These are phyloP conservation scores for Lepidothrix coronata DNA, from an alignment of 2,113 vertebrate genomes.

Conservation along the genomic window DNA sequence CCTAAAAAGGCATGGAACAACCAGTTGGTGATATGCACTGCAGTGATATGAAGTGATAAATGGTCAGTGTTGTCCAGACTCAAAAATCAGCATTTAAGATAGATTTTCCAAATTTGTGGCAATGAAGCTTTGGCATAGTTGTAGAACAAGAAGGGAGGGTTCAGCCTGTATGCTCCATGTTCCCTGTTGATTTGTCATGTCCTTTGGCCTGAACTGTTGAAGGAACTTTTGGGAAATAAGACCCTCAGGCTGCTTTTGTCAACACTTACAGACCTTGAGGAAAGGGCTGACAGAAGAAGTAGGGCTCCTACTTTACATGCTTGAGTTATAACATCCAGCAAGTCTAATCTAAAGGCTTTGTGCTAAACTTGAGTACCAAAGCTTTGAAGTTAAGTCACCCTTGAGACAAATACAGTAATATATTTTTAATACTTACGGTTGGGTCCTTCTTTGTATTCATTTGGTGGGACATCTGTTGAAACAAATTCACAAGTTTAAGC, in stretches of 20 bases:
- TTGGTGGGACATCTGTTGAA: constrained; percentile 21
- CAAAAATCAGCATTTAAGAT: neutral
- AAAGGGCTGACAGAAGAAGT: neutral
- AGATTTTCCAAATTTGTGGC: neutral
- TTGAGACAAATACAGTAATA: neutral
- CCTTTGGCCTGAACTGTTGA: neutral
- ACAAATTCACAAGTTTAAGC: neutral
- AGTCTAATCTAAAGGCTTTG: neutral
- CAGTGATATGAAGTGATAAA: neutral
- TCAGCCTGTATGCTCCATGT: neutral
- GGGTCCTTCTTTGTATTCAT: neutral
- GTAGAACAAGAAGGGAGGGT: neutral
- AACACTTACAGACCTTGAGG: neutral
- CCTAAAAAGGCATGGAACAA: neutral
- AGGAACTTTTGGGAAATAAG: neutral
- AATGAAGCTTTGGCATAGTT: neutral
- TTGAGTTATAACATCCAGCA: neutral
- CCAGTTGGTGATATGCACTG: neutral
- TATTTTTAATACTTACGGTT: constrained; percentile 18
- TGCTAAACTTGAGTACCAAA: neutral
- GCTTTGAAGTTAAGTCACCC: neutral
- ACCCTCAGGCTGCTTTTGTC: neutral
- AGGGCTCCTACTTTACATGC: fast-evolving
- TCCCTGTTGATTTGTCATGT: neutral
- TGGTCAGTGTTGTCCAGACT: neutral